Evolutionary conservation across 2,797 vertebrate genomes (phyloP), one percentile per base, ranked within the genome.

Genomic region (Salarias fasciatus): DNA sequence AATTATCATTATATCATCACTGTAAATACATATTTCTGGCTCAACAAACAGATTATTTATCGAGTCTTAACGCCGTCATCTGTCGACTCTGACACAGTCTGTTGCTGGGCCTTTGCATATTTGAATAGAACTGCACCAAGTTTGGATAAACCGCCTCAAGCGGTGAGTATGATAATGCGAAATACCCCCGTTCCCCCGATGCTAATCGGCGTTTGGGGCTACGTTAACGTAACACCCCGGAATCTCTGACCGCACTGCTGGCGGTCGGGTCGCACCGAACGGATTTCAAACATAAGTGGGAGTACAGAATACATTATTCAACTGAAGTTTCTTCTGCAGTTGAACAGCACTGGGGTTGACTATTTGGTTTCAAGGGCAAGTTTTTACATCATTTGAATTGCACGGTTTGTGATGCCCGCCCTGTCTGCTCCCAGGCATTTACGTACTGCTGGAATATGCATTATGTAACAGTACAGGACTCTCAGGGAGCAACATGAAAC

Each of bases 391-490:
- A 35, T n/a, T 43, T 37, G 13, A 53, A 40, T 38, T 36, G 2
- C 37, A 31, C 35, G 0, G 1, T 45, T 59, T 52, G 43, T 63
- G 35, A 31, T 41, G 2, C 11, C 44, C 8, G 18, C 44, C 38
- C 8, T 24, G 37, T 33, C 15, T 35, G n/a, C 24, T n/a, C 31
- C 40, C 42, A 57, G 47, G 42, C 37, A 10, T 56, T 18, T 28
- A 61, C 0, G 1, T 57, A 1, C 35, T 52, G 31, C 67, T 56
- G 57, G 29, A 67, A 51, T 54, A 66, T 62, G n/a, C 29, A 15
- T 43, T 47, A 62, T 53, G 50, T 73, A 59, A 69, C 38, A 18
- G n/a, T 4, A 8, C 28, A 46, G 35, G 35, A 54, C 41, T 72
- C 54, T 31, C 5, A 37, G 33, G 24, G 6, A 43, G 51, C 40